Base-by-base conservation (phyloP, 2,797 vertebrate genomes). In the Anguilla marmorata region DNA sequence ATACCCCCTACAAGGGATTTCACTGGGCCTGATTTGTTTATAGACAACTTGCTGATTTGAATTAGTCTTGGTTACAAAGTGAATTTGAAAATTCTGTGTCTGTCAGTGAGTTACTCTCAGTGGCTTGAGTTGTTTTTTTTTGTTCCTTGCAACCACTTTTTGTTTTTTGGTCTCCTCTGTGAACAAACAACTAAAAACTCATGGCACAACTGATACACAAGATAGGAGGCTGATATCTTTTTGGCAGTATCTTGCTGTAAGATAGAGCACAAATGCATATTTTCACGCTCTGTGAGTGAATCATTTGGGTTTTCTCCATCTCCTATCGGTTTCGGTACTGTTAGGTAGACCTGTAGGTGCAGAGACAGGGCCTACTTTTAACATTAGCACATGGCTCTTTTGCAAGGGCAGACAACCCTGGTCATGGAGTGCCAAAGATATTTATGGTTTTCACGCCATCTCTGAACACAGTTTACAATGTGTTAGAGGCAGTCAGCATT, bases 1-100 rank as follows among this genome's bases (percentile, higher is more conserved):
- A 94, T 94, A 93, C 92, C 94, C 90, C 91, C 93, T 94, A 95
- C 94, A 94, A 83, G 92, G 93, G 94, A 95, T 94, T 94, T 94
- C 92, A 91, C 90, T 93, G 92, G 94, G 92, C 19, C 92, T 89
- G 90, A 89, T 86, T 94, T 95, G 94, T 95, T 95, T 95, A 95
- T 93, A 94, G 89, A 93, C 90, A 91, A 92, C 93, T 11, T 88
- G 90, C 89, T 91, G 91, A 94, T 95, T 94, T 94, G 93, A 95
- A 94, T 95, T 94, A 94, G 92, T 90, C 92, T 93, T 90, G 91
- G 93, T 91, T 92, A 33, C 91, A 12, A 74, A 74, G 30, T 27
- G 24, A 69, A 27, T 69, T 5, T 69, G 5, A 69, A 69, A 27
- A 8, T 12, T 2, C 30, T 74, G 9, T 74, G 14, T 74, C 69